phyloP scores from a whole-genome alignment of 2,113 vertebrate genomes.

The Oryzias curvinotus region DNA sequence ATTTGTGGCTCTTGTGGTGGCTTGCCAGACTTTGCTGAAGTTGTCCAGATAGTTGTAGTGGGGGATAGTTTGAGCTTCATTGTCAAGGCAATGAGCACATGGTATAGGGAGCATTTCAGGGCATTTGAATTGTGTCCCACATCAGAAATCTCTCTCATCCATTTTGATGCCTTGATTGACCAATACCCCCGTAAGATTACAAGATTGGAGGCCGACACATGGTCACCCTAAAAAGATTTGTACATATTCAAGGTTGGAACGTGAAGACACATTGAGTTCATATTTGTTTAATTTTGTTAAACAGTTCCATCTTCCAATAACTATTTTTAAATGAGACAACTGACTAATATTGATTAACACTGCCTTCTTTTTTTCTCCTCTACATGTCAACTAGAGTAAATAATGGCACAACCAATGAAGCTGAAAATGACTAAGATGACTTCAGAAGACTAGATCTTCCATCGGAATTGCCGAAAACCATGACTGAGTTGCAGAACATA shows the following conservation, averaged over 20 bases:
- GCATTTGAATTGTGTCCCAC: constrained; percentile 9
- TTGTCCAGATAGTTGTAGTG: too few species aligned
- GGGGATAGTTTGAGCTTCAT: constrained; percentile 1
- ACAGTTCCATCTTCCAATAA: too few species aligned
- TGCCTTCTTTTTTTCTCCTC: not conserved
- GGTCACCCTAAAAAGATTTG: constrained; percentile 16
- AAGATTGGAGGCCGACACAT: constrained; percentile 1
- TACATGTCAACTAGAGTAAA: constrained; percentile 3
- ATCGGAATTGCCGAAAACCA: constrained; percentile 3
- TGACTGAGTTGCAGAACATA: not conserved
- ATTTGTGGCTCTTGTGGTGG: constrained; percentile 8
- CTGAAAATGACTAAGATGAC: not conserved
- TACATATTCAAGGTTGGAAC: constrained; percentile 10
- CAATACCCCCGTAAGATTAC: constrained; percentile 7
- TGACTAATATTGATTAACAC: too few species aligned
- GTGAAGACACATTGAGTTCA: not conserved
- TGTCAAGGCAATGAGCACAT: constrained; percentile 1
- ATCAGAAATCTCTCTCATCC: constrained; percentile 1
- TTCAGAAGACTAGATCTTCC: constrained; percentile 6
- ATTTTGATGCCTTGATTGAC: constrained; percentile 4
- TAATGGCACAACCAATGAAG: not conserved
- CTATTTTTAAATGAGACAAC: too few species aligned
- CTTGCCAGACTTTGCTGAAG: constrained; percentile 15
- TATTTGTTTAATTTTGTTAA: not conserved
- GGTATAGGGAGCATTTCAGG: constrained; percentile 25